Evolutionary conservation across 2,888 invertebrate genomes (phyloP), one percentile per base, ranked within the genome.

Genomic region (Camptogramma bilineatum): DNA sequence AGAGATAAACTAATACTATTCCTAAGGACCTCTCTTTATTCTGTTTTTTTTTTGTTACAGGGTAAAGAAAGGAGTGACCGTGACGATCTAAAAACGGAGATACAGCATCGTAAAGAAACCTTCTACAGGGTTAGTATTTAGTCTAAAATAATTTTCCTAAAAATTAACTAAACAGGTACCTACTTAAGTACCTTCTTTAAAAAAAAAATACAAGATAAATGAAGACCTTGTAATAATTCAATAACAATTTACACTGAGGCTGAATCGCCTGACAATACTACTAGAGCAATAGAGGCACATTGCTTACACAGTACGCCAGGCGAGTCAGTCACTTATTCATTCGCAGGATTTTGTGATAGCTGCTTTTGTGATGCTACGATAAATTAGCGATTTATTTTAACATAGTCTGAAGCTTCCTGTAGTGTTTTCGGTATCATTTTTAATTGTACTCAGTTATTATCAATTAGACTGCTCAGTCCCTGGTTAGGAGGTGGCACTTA

Each of bases 31-130:
- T 13, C 13, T 1, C 10, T 13, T 34, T 13, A 34, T 7, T 1
- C 1, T 2, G 2, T 34, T 9, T 34, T 77, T 71, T 55, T 16
- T 56, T 91, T 92, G 90, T 90, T 91, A 3, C 87, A 93, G 93
- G 83, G 85, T 74, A 92, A 89, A 85, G 91, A 90, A 69, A 91
- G 86, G 69, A 90, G 80, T 63, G 88, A 92, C 73, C 84, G 92
- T 64, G 92, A 91, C 79, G 86, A 87, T 84, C 78, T 93, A 71
- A 92, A 90, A 83, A 93, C 93, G 68, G 91, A 91, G 56, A 92
- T 92, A 84, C 91, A 91, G 73, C 93, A 92, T 76, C 86, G 93
- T 71, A 92, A 92, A 80, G 92, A 93, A 87, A 92, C 88, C 46
- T 92, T 87, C 77, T 93, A 92, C 64, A 86, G 93, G 81, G 93